These are phyloP conservation scores for Nemotelus pantherinus DNA, from an alignment of 2,888 invertebrate species.

Conservation along the genomic window DNA sequence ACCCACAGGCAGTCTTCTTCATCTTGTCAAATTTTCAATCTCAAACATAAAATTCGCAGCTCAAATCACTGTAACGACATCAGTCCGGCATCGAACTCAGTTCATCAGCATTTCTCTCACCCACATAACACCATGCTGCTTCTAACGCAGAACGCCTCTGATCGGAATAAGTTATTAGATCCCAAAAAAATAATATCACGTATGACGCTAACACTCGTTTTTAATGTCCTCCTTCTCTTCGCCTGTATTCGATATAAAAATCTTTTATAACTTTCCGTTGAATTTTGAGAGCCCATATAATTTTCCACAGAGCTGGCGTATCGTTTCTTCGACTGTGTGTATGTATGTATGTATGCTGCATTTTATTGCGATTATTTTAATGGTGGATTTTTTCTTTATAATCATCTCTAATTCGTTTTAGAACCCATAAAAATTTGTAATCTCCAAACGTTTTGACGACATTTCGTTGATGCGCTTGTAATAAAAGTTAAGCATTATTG, in stretches of 20 bases:
- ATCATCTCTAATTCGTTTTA: conserved; percentile 13
- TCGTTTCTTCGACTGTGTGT: not conserved
- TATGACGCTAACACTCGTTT: conserved; percentile 10
- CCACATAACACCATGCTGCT: not conserved
- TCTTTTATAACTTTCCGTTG: conserved; percentile 33
- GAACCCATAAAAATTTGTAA: conserved; percentile 16
- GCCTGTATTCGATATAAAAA: conserved; percentile 22
- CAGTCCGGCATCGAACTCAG: not conserved
- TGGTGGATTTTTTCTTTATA: not conserved
- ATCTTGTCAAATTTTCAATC: too few relatives aligned
- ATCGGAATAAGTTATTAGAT: conserved; percentile 40
- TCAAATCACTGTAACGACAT: not conserved
- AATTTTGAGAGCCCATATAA: conserved; percentile 25
- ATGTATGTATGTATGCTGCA: not conserved
- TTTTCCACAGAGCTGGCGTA: not conserved
- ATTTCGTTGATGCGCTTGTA: not conserved
- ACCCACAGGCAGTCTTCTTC: too few relatives aligned
- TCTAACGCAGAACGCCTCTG: conserved; percentile 21
- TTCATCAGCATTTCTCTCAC: not conserved
- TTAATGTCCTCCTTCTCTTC: conserved; percentile 8
- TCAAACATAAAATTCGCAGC: too few relatives aligned
- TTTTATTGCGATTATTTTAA: conserved; percentile 22
- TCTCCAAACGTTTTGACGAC: conserved; percentile 1
- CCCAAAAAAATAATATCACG: conserved; percentile 31
- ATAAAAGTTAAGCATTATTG: not conserved